Evolutionary conservation across 1,140 invertebrate species (phyloP).

Genomic region (Neotoxoptera formosana): DNA sequence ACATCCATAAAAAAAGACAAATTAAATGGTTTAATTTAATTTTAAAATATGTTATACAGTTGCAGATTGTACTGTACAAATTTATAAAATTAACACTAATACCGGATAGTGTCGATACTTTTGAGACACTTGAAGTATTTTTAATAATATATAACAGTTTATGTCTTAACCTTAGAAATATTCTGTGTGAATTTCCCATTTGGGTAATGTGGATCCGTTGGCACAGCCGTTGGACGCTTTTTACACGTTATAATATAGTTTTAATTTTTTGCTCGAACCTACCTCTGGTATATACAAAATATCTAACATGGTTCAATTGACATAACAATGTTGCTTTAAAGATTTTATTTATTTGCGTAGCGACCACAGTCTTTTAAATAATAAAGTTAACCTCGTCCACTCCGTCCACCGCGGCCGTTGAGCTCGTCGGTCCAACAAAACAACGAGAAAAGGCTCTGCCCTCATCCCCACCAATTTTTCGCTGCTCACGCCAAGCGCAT

Average conservation of each 20-base stretch:
- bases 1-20: too few relatives aligned
- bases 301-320: neutral
- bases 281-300: neutral
- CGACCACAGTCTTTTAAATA: neutral
- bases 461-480: neutral
- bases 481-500: neutral
- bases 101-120: too few relatives aligned
- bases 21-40: too few relatives aligned
- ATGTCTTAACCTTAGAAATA: too few relatives aligned
- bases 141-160: too few relatives aligned
- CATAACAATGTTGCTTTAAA: neutral
- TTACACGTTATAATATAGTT: neutral
- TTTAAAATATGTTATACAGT: too few relatives aligned
- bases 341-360: neutral
- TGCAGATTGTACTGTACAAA: too few relatives aligned
- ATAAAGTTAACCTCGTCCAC: neutral
- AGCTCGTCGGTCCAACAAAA: neutral
- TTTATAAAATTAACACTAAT: too few relatives aligned
- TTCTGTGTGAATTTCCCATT: too few relatives aligned
- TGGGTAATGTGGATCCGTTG: neutral
- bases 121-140: too few relatives aligned
- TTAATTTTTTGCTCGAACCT: neutral
- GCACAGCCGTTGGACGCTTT: neutral
- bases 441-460: neutral
- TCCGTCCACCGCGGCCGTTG: too few relatives aligned